These are phyloP conservation scores for Melinopterus prodromus DNA, from an alignment of 2,888 invertebrate species.

Conservation along the genomic window DNA sequence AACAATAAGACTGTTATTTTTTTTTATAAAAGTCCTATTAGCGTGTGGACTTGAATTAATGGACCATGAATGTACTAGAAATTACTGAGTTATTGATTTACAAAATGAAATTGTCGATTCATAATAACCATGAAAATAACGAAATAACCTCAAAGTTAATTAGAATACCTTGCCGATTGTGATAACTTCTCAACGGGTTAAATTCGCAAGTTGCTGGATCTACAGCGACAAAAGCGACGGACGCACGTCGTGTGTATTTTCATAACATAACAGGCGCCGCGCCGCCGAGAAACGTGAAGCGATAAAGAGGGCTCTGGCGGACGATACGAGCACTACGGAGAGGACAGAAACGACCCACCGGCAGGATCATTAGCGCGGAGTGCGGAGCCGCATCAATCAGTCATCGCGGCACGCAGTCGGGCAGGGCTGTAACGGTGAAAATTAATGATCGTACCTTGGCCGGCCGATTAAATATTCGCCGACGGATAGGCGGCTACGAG, in stretches of 20 bases:
- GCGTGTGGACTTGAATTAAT: too few species aligned
- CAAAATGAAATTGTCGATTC: too few species aligned
- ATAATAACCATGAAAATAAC: too few species aligned
- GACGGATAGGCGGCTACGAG: background rate
- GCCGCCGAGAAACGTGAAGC: background rate
- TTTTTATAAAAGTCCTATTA: too few species aligned
- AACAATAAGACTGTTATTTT: too few species aligned
- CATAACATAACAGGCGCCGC: background rate
- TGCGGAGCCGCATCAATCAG: slow-evolving; percentile 54
- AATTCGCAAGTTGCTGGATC: too few species aligned
- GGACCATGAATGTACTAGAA: too few species aligned
- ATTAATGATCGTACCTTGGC: slow-evolving; percentile 50
- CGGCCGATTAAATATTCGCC: slow-evolving; percentile 33
- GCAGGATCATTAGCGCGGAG: slow-evolving; percentile 51
- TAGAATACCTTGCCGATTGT: too few species aligned
- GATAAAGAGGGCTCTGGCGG: background rate
- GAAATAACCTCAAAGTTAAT: too few species aligned
- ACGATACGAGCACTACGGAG: background rate
- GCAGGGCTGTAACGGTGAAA: slow-evolving; percentile 50
- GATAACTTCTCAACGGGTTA: too few species aligned
- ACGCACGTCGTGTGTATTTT: background rate
- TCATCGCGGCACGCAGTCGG: slow-evolving; percentile 49
- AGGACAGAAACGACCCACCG: slow-evolving; percentile 6
- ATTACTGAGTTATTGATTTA: too few species aligned
- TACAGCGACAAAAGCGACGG: too few species aligned